phyloP scores from a whole-genome alignment of 2,888 invertebrate genomes.

The Deilephila porcellus region DNA sequence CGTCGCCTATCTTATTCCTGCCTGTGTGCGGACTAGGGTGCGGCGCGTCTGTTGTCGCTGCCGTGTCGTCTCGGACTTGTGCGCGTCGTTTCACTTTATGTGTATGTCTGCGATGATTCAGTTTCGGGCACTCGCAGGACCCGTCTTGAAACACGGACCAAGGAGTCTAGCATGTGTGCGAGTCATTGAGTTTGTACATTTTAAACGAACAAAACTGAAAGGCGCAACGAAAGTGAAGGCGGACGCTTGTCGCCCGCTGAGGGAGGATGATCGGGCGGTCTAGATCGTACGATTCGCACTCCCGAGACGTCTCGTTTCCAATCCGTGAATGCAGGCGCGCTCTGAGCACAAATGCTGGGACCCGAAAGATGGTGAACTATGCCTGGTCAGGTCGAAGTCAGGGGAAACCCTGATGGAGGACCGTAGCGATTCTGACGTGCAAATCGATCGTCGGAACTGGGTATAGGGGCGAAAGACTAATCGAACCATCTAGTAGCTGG shows the following conservation, averaged over 20 bases:
- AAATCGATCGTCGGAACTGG: conserved; percentile 91
- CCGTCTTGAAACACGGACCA: conserved; percentile 86
- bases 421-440: conserved; percentile 91
- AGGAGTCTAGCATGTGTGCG: conserved; percentile 85
- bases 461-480: conserved; percentile 90
- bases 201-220: no score
- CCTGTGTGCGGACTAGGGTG: conserved; percentile 58
- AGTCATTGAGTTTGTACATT: conserved; percentile 86
- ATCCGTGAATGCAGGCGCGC: conserved; percentile 77
- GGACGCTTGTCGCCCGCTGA: no score
- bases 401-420: conserved; percentile 89
- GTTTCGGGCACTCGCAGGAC: conserved; percentile 84
- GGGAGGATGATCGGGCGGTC: conserved; percentile 43
- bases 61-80: conserved; percentile 59
- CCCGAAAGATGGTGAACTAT: conserved; percentile 91
- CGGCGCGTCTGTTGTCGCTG: conserved; percentile 51
- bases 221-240: no score
- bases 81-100: conserved; percentile 43
- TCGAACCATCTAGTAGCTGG: conserved; percentile 92
- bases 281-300: conserved; percentile 76
- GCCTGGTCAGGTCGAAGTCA: conserved; percentile 88
- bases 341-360: conserved; percentile 88
- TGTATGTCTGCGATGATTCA: conserved; percentile 65
- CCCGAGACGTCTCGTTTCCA: conserved; percentile 84
- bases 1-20: conserved; percentile 54